Evolutionary conservation across 1,140 invertebrate genomes (phyloP).

Genomic region (Carcinoscorpius rotundicauda): DNA sequence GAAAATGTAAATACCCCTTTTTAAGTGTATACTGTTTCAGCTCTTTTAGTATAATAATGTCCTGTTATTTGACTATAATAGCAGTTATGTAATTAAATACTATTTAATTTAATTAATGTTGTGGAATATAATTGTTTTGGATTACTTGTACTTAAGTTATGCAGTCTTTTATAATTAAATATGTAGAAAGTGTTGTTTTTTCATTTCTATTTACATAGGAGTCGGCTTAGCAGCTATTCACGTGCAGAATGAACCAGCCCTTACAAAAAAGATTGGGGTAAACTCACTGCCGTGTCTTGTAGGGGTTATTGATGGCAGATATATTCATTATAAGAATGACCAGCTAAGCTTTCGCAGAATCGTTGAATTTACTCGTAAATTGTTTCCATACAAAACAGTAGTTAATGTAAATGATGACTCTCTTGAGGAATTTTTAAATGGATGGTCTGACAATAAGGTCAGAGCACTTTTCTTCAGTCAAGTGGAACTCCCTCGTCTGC

Average conservation of each 20-base stretch:
- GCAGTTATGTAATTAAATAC: too few relatives aligned
- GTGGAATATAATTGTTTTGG: too few relatives aligned
- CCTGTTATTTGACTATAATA: too few relatives aligned
- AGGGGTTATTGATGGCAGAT: constrained; percentile 63
- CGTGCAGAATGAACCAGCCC: constrained; percentile 57
- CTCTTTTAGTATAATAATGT: too few relatives aligned
- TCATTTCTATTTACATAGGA: constrained; percentile 21
- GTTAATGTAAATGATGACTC: constrained; percentile 54
- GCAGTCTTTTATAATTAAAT: too few relatives aligned
- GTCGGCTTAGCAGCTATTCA: constrained; percentile 58
- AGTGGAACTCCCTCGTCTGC: constrained; percentile 53
- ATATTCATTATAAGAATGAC: constrained; percentile 64
- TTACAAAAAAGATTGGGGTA: constrained; percentile 63
- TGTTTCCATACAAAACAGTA: constrained; percentile 67
- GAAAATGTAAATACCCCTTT: too few relatives aligned
- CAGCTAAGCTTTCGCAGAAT: constrained; percentile 62
- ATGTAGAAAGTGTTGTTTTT: too few relatives aligned
- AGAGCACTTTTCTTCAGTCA: constrained; percentile 78
- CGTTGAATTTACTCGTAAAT: constrained; percentile 70
- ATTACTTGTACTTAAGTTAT: too few relatives aligned
- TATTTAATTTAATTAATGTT: too few relatives aligned
- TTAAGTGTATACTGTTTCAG: too few relatives aligned
- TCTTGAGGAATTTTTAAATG: constrained; percentile 62
- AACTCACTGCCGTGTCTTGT: constrained; percentile 65
- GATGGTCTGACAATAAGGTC: constrained; percentile 84